phyloP scores from a whole-genome alignment of 2,888 invertebrate species.

The Reticulitermes lucifugus region DNA sequence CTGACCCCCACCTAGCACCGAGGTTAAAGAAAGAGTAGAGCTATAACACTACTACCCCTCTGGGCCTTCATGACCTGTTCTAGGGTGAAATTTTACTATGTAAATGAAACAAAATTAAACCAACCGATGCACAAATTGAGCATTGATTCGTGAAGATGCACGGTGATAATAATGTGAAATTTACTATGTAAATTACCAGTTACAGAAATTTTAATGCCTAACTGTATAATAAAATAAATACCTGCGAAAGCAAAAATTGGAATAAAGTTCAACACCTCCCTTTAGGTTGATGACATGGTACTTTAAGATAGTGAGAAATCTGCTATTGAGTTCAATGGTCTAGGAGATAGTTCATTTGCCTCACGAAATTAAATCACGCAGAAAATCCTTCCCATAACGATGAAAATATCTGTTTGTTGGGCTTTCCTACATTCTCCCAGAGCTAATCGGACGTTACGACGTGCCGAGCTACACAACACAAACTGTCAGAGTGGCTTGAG shows the following conservation, averaged over 20 bases:
- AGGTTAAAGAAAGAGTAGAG: no score
- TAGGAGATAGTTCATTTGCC: conserved; percentile 3
- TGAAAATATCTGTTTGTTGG: background rate
- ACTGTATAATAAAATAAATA: background rate
- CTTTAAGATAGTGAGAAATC: background rate
- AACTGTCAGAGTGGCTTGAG: background rate
- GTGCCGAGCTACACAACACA: no score
- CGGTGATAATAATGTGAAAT: no score
- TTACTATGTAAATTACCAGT: no score
- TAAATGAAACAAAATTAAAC: no score
- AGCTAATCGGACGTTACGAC: background rate
- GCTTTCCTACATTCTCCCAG: background rate
- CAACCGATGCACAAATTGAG: no score
- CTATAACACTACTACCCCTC: no score
- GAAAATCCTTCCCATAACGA: conserved; percentile 3
- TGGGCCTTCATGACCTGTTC: no score
- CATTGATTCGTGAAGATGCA: no score
- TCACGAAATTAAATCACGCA: background rate
- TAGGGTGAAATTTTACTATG: no score
- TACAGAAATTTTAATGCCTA: background rate
- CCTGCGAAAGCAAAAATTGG: background rate
- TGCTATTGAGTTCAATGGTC: background rate
- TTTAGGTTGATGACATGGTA: background rate
- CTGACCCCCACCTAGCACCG: no score
- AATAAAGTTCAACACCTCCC: background rate